These are phyloP conservation scores for Digitonthophagus gazella DNA, from an alignment of 2,888 invertebrate species.

Conservation along the genomic window DNA sequence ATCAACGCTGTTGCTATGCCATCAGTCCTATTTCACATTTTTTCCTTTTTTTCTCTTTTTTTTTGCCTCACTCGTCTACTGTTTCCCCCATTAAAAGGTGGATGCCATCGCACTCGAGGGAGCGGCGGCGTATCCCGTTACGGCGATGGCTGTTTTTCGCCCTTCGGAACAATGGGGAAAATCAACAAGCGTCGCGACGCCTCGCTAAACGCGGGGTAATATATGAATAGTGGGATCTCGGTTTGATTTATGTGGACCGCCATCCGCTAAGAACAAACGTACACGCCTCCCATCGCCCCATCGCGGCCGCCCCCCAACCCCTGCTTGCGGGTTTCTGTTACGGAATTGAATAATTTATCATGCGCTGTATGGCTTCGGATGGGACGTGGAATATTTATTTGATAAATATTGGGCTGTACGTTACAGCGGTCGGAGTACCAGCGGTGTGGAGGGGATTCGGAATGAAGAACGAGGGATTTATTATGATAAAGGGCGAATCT, in stretches of 20 bases:
- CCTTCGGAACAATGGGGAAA: neutral
- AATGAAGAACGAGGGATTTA: neutral
- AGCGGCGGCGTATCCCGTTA: neutral
- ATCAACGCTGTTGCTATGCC: neutral
- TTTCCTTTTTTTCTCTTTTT: neutral
- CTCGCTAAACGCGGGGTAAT: neutral
- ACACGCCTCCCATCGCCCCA: neutral
- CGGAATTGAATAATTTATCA: neutral
- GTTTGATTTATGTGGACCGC: neutral
- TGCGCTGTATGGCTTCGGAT: neutral
- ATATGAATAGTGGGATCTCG: neutral
- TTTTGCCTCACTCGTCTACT: neutral
- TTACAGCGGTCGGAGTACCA: neutral
- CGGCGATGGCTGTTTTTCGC: neutral
- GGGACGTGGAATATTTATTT: neutral
- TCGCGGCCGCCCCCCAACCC: neutral
- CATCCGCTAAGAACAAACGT: neutral
- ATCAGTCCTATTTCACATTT: neutral
- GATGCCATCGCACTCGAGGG: neutral
- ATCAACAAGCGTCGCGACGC: neutral
- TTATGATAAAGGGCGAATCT: neutral
- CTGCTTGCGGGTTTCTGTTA: neutral
- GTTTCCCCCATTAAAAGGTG: neutral
- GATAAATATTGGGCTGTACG: neutral
- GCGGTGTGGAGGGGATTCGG: neutral